Conservation (phyloP, 1,140 invertebrate genomes). For the silkworm (Bombyx mori) region ASM3026992v2 NC_085112.1:2141001-2141500, state of each 20-base stretch:
- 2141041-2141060: too few relatives aligned
- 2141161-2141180: slow-evolving; percentile 9
- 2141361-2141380: neutral
- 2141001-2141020: too few relatives aligned
- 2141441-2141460: too few relatives aligned
- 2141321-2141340: neutral
- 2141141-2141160: too few relatives aligned
- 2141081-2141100: too few relatives aligned
- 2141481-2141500: too few relatives aligned
- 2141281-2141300: neutral
- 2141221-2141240: slow-evolving; percentile 1
- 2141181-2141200: slow-evolving; percentile 7
- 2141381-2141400: neutral
- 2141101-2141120: too few relatives aligned
- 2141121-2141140: too few relatives aligned
- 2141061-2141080: too few relatives aligned
- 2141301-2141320: neutral
- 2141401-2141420: neutral
- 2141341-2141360: neutral
- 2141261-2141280: slow-evolving; percentile 1
- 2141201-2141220: slow-evolving; percentile 2
- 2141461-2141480: too few relatives aligned
- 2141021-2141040: neutral
- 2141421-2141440: neutral
- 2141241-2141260: slow-evolving; percentile 1